Evolutionary conservation across 2,888 invertebrate species (phyloP).

Genomic region (Sesia bembeciformis): DNA sequence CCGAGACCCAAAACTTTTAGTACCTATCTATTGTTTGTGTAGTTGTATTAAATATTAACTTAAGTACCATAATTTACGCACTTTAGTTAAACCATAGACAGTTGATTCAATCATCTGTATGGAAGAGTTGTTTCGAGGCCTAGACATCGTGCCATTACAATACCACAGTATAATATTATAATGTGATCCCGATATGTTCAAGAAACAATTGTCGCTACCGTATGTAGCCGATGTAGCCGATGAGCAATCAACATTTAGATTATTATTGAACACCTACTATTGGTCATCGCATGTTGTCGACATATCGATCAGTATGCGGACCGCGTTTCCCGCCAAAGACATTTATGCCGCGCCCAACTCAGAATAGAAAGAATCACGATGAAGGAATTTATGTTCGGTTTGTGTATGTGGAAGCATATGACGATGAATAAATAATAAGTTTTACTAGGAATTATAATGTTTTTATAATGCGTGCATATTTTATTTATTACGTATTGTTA

Average conservation of each 20-base stretch:
- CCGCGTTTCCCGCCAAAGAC: conserved; percentile 58
- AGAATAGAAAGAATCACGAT: conserved; percentile 68
- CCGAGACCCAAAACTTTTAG: too few species aligned
- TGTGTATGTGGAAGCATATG: conserved; percentile 30
- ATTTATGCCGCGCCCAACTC: conserved; percentile 59
- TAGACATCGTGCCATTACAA: too few species aligned
- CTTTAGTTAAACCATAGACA: too few species aligned
- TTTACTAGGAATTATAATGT: conserved; percentile 23
- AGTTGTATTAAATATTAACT: too few species aligned
- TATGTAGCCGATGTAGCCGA: conserved; percentile 21
- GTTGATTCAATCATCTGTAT: too few species aligned
- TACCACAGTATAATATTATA: conserved; percentile 11
- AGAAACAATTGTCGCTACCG: conserved; percentile 43
- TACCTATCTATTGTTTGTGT: too few species aligned
- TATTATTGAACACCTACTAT: conserved; percentile 16
- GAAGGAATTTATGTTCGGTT: conserved; percentile 59
- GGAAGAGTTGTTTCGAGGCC: too few species aligned
- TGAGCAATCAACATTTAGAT: conserved; percentile 30
- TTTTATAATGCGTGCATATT: too few species aligned
- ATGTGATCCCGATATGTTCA: conserved; percentile 36
- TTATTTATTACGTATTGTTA: too few species aligned
- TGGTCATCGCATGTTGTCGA: conserved; percentile 41
- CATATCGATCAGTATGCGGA: conserved; percentile 50
- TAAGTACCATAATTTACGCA: too few species aligned
- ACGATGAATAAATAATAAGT: conserved; percentile 51